A percentile compares a stretch with the other conserved stretches of the same genome.
These are phyloP conservation scores for Lasiurus borealis DNA, from an alignment of 2,113 vertebrate genomes.

Conservation along the genomic window DNA sequence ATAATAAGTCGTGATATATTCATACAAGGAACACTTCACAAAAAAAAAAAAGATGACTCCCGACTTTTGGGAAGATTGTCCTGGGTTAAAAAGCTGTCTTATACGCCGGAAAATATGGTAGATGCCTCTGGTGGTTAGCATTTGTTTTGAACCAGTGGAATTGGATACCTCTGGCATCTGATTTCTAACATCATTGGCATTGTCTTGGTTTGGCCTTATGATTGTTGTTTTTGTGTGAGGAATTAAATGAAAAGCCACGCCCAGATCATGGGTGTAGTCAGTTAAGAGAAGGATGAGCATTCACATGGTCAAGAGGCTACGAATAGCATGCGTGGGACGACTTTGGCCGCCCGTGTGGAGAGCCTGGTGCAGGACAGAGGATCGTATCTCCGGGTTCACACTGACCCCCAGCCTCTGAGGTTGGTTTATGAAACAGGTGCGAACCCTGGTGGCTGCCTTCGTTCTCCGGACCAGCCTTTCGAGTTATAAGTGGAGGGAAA, in stretches of 20 bases:
- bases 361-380: slow-evolving; percentile 82
- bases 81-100: no score
- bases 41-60: background rate
- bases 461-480: slow-evolving; percentile 66
- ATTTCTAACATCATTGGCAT: background rate
- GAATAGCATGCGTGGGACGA: background rate
- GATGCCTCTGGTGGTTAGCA: background rate
- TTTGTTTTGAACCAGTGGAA: no score
- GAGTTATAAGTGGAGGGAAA: slow-evolving; percentile 40
- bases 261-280: background rate
- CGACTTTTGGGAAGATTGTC: no score
- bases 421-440: slow-evolving; percentile 41
- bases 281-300: slow-evolving; percentile 68
- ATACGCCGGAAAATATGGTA: no score
- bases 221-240: background rate
- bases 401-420: background rate
- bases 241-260: background rate
- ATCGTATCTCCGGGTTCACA: slow-evolving; percentile 75
- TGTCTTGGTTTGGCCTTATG: background rate
- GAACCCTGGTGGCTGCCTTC: slow-evolving; percentile 34
- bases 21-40: background rate
- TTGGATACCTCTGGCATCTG: background rate
- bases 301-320: slow-evolving; percentile 68
- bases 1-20: no score
- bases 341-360: background rate